phyloP scores from a whole-genome alignment of 2,113 vertebrate species.

The Monarcha castaneiventris region DNA sequence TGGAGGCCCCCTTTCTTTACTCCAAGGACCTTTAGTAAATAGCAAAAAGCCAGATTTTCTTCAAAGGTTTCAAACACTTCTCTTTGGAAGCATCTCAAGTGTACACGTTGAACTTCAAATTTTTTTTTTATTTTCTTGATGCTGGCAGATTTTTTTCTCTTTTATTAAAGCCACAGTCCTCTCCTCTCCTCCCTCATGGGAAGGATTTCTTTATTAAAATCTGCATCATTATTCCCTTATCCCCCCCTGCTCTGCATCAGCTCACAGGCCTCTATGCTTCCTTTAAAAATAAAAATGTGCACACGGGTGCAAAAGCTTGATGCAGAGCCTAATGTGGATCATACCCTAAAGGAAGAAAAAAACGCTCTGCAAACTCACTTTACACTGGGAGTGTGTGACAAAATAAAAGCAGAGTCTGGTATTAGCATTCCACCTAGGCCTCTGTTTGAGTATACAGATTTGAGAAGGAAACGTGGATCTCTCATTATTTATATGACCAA shows the following conservation, averaged over 20 bases:
- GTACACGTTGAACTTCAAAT: not conserved
- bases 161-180: constrained; percentile 8
- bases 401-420: not conserved
- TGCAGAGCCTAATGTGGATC: not conserved
- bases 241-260: not conserved
- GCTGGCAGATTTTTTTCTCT: not conserved
- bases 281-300: not conserved
- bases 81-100: not conserved
- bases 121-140: not conserved
- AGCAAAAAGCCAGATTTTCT: not conserved
- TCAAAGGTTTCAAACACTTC: not conserved
- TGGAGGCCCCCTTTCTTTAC: not conserved
- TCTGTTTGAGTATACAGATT: not conserved
- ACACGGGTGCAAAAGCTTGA: not conserved
- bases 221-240: constrained; percentile 2
- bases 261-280: not conserved
- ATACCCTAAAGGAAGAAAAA: not conserved
- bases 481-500: not conserved
- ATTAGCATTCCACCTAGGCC: not conserved
- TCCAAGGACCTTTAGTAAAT: not conserved
- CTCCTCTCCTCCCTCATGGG: not conserved
- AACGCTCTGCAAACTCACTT: not conserved
- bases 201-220: constrained; percentile 46
- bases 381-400: not conserved
- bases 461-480: not conserved